Percentiles rank a stretch among this genome's conserved stretches.
Evolutionary conservation across 2,113 vertebrate species (phyloP).

Genomic region (Setophaga petechia): DNA sequence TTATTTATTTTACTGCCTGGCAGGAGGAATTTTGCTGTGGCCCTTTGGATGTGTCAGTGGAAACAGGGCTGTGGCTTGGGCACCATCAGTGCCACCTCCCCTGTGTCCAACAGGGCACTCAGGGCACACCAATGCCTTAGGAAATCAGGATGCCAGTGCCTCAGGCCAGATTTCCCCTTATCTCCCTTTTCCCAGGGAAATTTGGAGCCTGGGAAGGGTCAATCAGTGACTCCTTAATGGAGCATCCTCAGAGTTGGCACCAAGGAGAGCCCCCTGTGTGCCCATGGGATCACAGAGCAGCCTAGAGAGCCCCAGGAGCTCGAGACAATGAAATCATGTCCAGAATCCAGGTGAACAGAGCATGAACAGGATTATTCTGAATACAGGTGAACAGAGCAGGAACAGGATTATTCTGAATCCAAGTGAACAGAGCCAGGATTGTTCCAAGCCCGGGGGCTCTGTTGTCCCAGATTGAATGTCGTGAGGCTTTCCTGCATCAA

Average conservation of each 20-base stretch:
- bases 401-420: neutral
- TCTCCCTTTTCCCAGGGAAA: neutral
- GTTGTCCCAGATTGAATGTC: neutral
- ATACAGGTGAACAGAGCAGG: too few species aligned
- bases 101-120: neutral
- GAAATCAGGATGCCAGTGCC: neutral
- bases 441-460: neutral
- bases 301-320: neutral
- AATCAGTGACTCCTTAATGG: neutral
- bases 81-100: neutral
- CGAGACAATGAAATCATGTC: neutral
- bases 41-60: neutral
- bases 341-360: neutral
- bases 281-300: accelerated
- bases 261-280: too few species aligned
- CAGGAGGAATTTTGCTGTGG: neutral
- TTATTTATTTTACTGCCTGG: neutral
- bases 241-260: neutral
- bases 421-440: conserved; percentile 18
- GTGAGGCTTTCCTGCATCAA: neutral
- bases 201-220: neutral
- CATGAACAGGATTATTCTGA: too few species aligned
- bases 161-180: neutral
- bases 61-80: neutral
- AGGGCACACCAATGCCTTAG: accelerated